These are phyloP conservation scores for Pluvianellus socialis DNA, from an alignment of 2,113 vertebrate genomes.

Conservation along the genomic window DNA sequence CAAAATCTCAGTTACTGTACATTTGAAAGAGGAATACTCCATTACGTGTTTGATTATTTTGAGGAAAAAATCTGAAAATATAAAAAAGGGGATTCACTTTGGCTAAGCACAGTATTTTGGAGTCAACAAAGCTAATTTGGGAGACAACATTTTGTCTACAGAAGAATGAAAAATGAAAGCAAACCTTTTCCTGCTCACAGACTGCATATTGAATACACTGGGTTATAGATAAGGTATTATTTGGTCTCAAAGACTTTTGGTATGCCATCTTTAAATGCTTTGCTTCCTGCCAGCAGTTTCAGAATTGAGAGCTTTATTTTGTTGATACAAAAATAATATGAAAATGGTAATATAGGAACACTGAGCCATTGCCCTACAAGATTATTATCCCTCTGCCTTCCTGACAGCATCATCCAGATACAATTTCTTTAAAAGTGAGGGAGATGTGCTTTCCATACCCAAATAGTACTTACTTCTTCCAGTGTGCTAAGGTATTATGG, in stretches of 20 bases:
- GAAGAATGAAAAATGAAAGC: slow-evolving; percentile 3
- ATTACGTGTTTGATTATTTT: background rate
- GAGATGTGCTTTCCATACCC: background rate
- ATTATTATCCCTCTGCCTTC: background rate
- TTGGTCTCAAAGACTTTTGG: background rate
- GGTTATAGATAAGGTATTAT: background rate
- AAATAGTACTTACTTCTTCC: background rate
- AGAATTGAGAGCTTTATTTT: background rate
- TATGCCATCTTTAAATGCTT: background rate
- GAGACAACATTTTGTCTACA: background rate
- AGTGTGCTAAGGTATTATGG: background rate
- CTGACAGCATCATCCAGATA: background rate
- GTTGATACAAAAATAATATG: background rate
- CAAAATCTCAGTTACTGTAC: background rate
- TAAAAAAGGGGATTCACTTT: background rate
- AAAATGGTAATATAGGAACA: background rate
- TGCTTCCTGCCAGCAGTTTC: background rate
- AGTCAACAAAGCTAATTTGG: background rate
- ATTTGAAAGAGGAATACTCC: background rate
- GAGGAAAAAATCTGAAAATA: background rate
- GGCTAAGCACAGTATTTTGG: background rate
- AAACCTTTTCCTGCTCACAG: background rate
- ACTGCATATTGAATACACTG: background rate
- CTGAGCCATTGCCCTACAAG: background rate
- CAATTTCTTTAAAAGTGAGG: background rate